Evolutionary conservation across 2,113 vertebrate species (phyloP).

Genomic region (Penelope pileata): DNA sequence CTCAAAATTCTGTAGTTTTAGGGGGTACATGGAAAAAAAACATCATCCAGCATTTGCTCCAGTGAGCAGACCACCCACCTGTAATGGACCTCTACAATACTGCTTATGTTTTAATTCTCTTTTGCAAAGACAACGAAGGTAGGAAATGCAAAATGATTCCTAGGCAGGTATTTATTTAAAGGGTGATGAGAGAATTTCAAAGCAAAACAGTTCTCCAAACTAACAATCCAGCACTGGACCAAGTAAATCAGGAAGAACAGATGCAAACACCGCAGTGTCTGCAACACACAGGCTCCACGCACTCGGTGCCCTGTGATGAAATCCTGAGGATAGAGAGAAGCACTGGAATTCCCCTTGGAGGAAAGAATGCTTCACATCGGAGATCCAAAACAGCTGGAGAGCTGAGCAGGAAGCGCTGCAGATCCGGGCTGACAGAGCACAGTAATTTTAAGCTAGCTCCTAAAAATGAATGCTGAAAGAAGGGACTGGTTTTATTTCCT

Average conservation of each 20-base stretch:
- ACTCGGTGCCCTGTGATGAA: neutral
- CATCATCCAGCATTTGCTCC: neutral
- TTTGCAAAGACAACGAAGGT: neutral
- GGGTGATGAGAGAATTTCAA: neutral
- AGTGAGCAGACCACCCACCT: neutral
- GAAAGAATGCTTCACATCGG: neutral
- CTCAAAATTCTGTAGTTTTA: neutral
- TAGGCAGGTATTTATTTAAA: neutral
- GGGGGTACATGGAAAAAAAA: neutral
- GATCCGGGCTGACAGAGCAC: neutral
- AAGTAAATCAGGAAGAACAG: neutral
- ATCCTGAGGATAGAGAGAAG: constrained; percentile 14
- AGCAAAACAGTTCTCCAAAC: neutral
- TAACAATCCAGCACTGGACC: neutral
- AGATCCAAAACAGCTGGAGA: constrained; percentile 54
- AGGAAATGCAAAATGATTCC: neutral
- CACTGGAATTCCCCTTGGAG: constrained; percentile 45
- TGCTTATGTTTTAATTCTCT: neutral
- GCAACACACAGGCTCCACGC: neutral
- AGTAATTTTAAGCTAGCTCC: neutral
- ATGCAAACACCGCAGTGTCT: neutral
- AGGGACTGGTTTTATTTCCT: neutral
- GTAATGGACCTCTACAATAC: neutral
- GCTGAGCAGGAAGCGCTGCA: constrained; percentile 7
- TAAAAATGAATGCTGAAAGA: neutral